Conservation (phyloP, 2,797 vertebrate genomes). For the Perodicticus potto region DNA sequence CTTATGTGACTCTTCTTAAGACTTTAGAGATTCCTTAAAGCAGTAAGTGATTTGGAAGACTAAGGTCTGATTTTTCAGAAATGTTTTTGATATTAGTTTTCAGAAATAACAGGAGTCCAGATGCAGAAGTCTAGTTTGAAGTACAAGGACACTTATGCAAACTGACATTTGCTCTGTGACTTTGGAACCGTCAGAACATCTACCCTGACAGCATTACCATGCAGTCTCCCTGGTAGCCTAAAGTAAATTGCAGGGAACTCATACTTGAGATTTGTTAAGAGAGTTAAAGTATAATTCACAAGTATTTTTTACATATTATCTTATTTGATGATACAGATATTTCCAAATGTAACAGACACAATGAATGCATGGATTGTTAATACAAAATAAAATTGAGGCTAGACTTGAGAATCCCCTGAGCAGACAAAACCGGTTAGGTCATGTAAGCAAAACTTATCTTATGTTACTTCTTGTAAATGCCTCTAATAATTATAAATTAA, state of each 20-base stretch:
- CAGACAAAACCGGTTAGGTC: background rate
- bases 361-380: background rate
- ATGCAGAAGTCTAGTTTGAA: background rate
- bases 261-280: background rate
- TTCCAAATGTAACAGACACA: slow-evolving; percentile 21
- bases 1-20: background rate
- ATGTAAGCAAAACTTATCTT: background rate
- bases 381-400: background rate
- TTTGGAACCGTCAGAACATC: background rate
- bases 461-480: background rate
- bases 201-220: background rate
- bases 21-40: slow-evolving; percentile 22
- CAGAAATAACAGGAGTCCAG: background rate
- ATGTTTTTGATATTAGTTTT: background rate
- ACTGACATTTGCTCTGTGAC: background rate
- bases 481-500: background rate
- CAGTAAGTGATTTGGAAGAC: background rate
- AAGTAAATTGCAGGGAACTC: background rate
- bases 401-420: background rate
- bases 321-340: background rate
- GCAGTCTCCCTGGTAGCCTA: background rate
- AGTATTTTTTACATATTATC: background rate
- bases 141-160: background rate
- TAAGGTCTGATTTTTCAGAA: slow-evolving; percentile 18
- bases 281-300: background rate